Evolutionary conservation across 2,797 vertebrate species (phyloP).

Genomic region (Anguilla marmorata): DNA sequence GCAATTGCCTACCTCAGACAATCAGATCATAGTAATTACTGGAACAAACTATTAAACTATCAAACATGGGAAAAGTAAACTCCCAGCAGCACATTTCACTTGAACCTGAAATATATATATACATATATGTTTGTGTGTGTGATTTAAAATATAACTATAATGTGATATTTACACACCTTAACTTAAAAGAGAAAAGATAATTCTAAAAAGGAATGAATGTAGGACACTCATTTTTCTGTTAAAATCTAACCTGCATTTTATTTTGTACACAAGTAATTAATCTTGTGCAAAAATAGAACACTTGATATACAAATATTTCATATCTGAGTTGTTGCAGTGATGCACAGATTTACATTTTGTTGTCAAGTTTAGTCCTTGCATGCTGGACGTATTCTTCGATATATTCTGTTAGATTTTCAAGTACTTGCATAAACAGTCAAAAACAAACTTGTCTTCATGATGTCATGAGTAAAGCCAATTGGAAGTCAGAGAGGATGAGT

Average conservation of each 20-base stretch:
- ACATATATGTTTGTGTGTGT: neutral
- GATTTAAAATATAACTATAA: neutral
- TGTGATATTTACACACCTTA: neutral
- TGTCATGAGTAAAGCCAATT: neutral
- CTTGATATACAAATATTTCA: neutral
- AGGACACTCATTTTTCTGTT: neutral
- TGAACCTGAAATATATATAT: neutral
- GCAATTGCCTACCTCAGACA: conserved; percentile 26
- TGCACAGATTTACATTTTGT: neutral
- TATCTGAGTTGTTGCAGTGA: neutral
- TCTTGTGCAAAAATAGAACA: neutral
- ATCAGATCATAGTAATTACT: neutral
- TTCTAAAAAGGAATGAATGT: neutral
- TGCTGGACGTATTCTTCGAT: neutral
- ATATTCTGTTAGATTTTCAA: neutral
- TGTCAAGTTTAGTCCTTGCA: neutral
- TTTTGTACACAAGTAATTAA: neutral
- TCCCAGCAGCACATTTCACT: neutral
- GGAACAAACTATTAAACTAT: neutral
- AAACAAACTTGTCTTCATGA: neutral
- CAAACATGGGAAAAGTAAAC: neutral
- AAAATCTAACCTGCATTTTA: neutral
- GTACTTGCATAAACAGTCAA: neutral
- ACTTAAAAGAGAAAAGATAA: conserved; percentile 3
- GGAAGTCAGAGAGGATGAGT: neutral